Conservation (phyloP, 2,888 invertebrate species). For the Leptopterna dolabrata region DNA sequence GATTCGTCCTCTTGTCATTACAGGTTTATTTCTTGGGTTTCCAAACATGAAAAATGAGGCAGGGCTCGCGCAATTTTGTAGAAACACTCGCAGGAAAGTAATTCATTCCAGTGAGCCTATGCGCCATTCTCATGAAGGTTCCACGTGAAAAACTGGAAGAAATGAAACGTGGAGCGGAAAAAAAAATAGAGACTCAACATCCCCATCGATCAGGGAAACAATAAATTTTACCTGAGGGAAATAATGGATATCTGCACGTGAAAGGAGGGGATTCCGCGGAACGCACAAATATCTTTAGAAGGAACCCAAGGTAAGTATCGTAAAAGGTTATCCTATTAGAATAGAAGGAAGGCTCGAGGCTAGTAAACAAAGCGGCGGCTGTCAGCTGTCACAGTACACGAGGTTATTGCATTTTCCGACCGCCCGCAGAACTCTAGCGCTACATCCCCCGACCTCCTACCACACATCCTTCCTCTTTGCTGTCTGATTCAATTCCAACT, state of each 20-base stretch:
- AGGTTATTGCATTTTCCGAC: slow-evolving; percentile 53
- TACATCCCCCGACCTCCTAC: background rate
- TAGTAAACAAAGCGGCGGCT: slow-evolving; percentile 53
- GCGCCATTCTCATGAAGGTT: background rate
- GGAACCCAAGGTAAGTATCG: slow-evolving; percentile 46
- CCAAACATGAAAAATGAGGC: no score
- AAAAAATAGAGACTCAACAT: background rate
- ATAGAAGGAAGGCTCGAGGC: slow-evolving; percentile 51
- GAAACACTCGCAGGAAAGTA: background rate
- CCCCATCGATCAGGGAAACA: slow-evolving; percentile 12
- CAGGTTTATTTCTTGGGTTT: no score
- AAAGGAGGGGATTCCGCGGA: slow-evolving; percentile 20
- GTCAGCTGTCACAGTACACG: slow-evolving; percentile 53
- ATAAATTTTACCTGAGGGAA: slow-evolving; percentile 35
- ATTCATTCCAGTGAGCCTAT: background rate
- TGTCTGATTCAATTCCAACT: slow-evolving; percentile 51
- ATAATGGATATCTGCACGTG: slow-evolving; percentile 26
- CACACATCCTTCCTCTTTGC: slow-evolving; percentile 19
- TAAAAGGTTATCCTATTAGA: slow-evolving; percentile 53
- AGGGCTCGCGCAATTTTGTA: no score
- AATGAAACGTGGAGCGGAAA: background rate
- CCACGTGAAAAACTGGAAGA: background rate
- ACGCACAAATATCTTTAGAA: slow-evolving; percentile 31
- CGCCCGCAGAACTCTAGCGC: slow-evolving; percentile 49
- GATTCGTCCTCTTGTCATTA: no score